Conservation (phyloP, 2,888 invertebrate genomes). For the Salticus scenicus region DNA sequence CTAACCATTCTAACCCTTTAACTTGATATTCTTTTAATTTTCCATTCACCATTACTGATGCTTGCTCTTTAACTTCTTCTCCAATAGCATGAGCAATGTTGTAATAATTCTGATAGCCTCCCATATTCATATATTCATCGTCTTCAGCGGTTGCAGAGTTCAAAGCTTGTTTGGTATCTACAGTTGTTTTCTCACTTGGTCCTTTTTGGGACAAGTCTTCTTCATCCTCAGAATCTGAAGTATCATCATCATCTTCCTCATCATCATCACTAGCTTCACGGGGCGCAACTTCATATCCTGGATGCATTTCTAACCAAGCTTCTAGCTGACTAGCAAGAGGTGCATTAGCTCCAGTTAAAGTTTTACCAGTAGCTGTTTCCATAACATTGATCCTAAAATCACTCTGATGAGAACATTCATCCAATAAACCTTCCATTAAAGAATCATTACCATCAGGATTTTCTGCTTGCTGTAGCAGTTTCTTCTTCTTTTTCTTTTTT, state of each 20-base stretch:
- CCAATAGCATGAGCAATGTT: slow-evolving; percentile 96
- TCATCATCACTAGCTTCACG: slow-evolving; percentile 76
- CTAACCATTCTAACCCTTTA: slow-evolving; percentile 97
- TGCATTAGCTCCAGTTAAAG: slow-evolving; percentile 86
- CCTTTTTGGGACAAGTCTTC: slow-evolving; percentile 29
- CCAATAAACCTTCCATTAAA: slow-evolving; percentile 62
- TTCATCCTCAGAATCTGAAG: slow-evolving; percentile 73
- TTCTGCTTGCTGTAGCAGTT: slow-evolving; percentile 80
- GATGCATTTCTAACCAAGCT: slow-evolving; percentile 90
- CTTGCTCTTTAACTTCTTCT: slow-evolving; percentile 94
- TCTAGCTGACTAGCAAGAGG: slow-evolving; percentile 89
- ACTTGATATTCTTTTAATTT: slow-evolving; percentile 95
- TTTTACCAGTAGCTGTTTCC: slow-evolving; percentile 84
- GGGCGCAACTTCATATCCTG: slow-evolving; percentile 89
- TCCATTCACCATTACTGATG: slow-evolving; percentile 94
- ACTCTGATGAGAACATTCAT: slow-evolving; percentile 82
- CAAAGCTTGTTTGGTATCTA: neutral
- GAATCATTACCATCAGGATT: slow-evolving; percentile 25
- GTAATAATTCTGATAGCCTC: slow-evolving; percentile 95
- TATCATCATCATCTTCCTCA: slow-evolving; percentile 76
- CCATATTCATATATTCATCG: slow-evolving; percentile 89
- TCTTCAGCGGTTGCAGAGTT: slow-evolving; percentile 78
- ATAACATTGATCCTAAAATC: slow-evolving; percentile 91
- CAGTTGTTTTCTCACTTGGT: neutral
- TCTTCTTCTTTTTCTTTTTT: slow-evolving; percentile 84